These are phyloP conservation scores for Leptinotarsa haldemani DNA, from an alignment of 2,888 invertebrate species.

Conservation along the genomic window DNA sequence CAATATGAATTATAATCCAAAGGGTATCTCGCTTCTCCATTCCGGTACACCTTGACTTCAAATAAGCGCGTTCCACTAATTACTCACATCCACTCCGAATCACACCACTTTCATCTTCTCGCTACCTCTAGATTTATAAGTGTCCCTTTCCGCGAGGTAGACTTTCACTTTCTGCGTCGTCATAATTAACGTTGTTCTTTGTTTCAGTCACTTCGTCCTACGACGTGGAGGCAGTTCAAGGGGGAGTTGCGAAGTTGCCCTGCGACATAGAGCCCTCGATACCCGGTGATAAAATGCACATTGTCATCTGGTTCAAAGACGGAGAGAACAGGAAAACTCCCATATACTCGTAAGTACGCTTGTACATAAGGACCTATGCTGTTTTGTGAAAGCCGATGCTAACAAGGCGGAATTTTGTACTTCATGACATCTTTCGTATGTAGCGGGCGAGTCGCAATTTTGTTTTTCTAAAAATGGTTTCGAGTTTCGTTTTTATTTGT, in stretches of 20 bases:
- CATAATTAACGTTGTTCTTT: constrained; percentile 16
- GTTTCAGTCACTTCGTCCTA: constrained; percentile 59
- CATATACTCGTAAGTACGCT: constrained; percentile 71
- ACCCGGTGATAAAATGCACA: constrained; percentile 70
- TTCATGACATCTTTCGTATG: too few relatives aligned
- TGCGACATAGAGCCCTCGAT: constrained; percentile 72
- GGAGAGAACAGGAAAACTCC: constrained; percentile 69
- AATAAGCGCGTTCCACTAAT: constrained; percentile 5
- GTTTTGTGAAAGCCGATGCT: constrained; percentile 8
- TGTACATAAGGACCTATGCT: constrained; percentile 7
- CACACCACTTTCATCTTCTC: constrained; percentile 4
- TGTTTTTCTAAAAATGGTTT: too few relatives aligned
- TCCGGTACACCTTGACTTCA: background rate
- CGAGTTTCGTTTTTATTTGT: too few relatives aligned
- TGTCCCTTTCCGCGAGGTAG: background rate
- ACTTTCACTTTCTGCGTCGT: constrained; percentile 9
- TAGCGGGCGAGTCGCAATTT: too few relatives aligned
- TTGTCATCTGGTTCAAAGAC: constrained; percentile 76
- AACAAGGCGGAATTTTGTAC: constrained; percentile 2
- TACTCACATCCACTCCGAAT: constrained; percentile 4
- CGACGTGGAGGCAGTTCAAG: constrained; percentile 70
- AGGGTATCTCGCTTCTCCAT: background rate
- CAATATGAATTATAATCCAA: background rate
- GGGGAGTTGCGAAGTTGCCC: constrained; percentile 71
- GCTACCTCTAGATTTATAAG: background rate